Conservation (phyloP, 2,888 invertebrate genomes). For the Andricus quercusramuli region DNA sequence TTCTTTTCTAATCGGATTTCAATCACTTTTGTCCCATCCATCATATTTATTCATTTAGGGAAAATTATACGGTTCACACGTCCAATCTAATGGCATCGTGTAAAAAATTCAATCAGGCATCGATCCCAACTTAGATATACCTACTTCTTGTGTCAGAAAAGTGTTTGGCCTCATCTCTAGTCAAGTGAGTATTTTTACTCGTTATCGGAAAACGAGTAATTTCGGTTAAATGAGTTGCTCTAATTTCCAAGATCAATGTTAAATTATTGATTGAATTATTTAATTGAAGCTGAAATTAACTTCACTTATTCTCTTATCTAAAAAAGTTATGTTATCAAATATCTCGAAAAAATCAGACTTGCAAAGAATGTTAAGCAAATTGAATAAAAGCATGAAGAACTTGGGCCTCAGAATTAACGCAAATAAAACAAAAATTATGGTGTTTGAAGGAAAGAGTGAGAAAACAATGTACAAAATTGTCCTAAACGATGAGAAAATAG, state of each 20-base stretch:
- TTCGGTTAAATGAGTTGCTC: slow-evolving; percentile 5
- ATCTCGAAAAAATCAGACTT: too few relatives aligned
- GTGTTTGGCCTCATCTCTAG: slow-evolving; percentile 30
- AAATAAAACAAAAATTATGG: too few relatives aligned
- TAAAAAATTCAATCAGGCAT: slow-evolving; percentile 32
- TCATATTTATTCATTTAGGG: background rate
- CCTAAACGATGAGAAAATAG: too few relatives aligned
- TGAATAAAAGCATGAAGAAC: too few relatives aligned
- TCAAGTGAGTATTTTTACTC: slow-evolving; percentile 36
- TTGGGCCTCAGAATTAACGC: too few relatives aligned
- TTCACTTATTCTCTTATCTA: too few relatives aligned
- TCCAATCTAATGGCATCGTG: slow-evolving; percentile 17
- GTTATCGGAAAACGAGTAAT: slow-evolving; percentile 29
- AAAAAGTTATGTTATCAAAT: too few relatives aligned
- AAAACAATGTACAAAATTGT: too few relatives aligned
- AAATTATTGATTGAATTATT: background rate
- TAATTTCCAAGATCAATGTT: slow-evolving; percentile 6
- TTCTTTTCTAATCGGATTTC: background rate
- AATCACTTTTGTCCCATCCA: background rate
- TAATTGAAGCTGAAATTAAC: background rate
- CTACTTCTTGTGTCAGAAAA: slow-evolving; percentile 24
- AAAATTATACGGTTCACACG: slow-evolving; percentile 7
- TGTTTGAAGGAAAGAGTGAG: too few relatives aligned
- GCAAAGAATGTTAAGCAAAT: too few relatives aligned
- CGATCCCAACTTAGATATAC: slow-evolving; percentile 12